Base-by-base conservation (phyloP, 1,140 invertebrate species). In the Neuroterus valhalla region DNA sequence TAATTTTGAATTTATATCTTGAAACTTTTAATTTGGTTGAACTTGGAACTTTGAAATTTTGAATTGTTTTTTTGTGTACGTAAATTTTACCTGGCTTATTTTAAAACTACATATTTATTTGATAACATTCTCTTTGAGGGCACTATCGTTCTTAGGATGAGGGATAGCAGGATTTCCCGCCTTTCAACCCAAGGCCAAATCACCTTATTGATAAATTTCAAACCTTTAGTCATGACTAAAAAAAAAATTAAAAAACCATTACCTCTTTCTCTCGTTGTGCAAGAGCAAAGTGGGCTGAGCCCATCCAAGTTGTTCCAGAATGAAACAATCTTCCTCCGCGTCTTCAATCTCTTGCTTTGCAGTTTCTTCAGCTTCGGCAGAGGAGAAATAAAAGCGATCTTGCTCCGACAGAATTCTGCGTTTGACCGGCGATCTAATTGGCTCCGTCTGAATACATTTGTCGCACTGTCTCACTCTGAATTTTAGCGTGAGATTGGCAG, bases 381-480 rank as follows among this genome's bases (percentile, higher is more conserved):
- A 72, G 70, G 84, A 81, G 79, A 82, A 86, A 78, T 83, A 85
- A 82, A 87, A 81, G 52, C 83, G 81, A 85, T 89, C 85, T 66
- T 87, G 80, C 52, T 89, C 87, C 42, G 86, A 84, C 50, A 89
- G 77, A 74, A 89, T 88, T 77, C 86, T 81, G 52, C 86, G 87
- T 78, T 88, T 89, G 21, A 87, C 78, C 62, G 88, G 87, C 46
- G 88, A 88, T 75, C 88, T 80, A 68, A 87, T 74, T 14, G 91
- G 90, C 66, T 92, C 91, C 2, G 92, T 93, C 84, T 93, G 92
- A 62, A 91, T 90, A 75, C 89, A 91, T 75, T 92, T 92, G 81
- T 93, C 91, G 75, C 91, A 91, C 71, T 92, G 91, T 43, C 89
- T 85, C 14, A 92, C 90, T 21, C 89, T 84, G 79, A 92, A 92